Evolutionary conservation across 2,888 invertebrate species (phyloP), one percentile per base, ranked within the genome.

Genomic region (Chydorus sphaericus): DNA sequence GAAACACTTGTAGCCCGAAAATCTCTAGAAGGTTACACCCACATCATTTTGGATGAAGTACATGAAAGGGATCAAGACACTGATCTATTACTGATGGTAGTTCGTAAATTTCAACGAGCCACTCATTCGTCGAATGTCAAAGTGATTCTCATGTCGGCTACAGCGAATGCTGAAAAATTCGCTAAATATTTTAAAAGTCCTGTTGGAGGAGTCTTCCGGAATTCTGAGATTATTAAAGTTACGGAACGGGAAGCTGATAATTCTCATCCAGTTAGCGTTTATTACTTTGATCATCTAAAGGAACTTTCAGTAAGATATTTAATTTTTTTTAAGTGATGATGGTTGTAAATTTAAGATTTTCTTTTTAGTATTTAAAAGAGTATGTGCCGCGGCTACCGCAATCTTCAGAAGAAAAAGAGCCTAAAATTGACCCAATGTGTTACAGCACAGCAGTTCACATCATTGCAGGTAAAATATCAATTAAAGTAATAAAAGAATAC

Each of bases 61-160:
- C 92, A 96, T 64, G 96, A 96, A 69, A 75, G 96, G 37, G 86
- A 87, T 62, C 82, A 88, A 66, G 87, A 93, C 29, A 87, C 91
- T 77, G 96, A 96, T 67, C 91, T 96, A 66, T 71, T 89, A 1
- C 69, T 96, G 23, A 73, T 94, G 11, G 72, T 96, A 10, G 81
- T 93, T 0, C 80, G 85, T 60, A 85, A 83, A 63, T 75, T 92
- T 48, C 70, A 90, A 28, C 71, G 78, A 58, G 78, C 81, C 0
- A 81, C 80, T 66, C 82, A 82, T 0, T 70, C 73, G 1, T 69
- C 74, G 58, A 70, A 74, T 58, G 80, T 81, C 0, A 85, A 82
- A 71, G 69, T 87, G 0, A 76, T 96, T 54, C 73, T 96, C 3
- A 96, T 96, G 94, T 94, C 93, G 0, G 96, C 96, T 0, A 94